These are phyloP conservation scores for Creontiades dilutus DNA, from an alignment of 2,888 invertebrate species.

Conservation along the genomic window DNA sequence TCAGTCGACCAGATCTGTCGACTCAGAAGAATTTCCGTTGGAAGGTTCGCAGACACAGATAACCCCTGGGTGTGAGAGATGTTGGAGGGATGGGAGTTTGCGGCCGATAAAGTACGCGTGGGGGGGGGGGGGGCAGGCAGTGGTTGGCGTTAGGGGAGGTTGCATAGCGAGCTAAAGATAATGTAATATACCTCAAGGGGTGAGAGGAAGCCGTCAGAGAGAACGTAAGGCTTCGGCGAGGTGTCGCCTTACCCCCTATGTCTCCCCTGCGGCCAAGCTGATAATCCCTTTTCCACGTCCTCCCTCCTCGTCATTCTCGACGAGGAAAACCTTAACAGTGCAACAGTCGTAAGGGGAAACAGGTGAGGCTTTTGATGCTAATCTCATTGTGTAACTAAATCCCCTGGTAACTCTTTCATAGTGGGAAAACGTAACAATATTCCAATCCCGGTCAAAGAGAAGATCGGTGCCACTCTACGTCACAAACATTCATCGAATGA, in stretches of 20 bases:
- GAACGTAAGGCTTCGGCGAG: conserved; percentile 50
- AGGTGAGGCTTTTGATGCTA: not conserved
- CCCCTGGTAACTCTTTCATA: not conserved
- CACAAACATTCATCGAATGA: too few relatives aligned
- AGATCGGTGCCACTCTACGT: too few relatives aligned
- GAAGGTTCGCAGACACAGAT: conserved; percentile 10
- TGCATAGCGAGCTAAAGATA: conserved; percentile 56
- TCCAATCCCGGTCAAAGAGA: too few relatives aligned
- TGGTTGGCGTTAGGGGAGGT: not conserved
- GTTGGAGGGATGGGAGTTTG: not conserved
- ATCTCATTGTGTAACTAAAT: conserved; percentile 10
- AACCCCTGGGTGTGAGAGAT: not conserved
- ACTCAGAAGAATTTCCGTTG: conserved; percentile 13
- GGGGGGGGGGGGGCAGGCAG: not conserved
- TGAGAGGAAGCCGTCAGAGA: not conserved
- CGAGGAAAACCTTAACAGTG: conserved; percentile 21
- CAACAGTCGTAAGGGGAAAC: conserved; percentile 1
- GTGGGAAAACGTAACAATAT: not conserved
- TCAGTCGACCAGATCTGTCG: conserved; percentile 27
- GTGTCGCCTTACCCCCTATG: conserved; percentile 50
- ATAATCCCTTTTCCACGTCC: conserved; percentile 18
- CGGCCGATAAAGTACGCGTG: not conserved
- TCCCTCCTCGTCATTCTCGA: not conserved
- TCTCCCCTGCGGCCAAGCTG: conserved; percentile 3
- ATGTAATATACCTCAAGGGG: conserved; percentile 50